Base-by-base conservation (phyloP, 2,797 vertebrate genomes). In the Syngnathus rostellatus region DNA sequence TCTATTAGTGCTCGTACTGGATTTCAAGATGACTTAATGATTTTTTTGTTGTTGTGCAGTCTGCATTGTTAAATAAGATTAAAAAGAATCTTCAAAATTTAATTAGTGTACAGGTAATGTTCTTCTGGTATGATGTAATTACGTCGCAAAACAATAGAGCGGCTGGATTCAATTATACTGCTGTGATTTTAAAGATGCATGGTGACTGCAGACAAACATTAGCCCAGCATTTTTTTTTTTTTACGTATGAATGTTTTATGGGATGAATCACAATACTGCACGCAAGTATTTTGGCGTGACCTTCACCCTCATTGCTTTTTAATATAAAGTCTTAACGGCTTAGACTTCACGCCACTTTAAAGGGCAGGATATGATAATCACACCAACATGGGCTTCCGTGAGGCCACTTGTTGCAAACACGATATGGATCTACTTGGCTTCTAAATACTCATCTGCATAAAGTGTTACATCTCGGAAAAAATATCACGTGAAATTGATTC, bases 301-400 rank as follows among this genome's bases (percentile, higher is more conserved):
- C 59, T 61, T 61, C 59, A 61, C 6, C 40, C n/a, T 41, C 59
- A 61, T 61, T 61, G 59, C 41, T 61, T 61, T 61, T 61, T 61
- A 61, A 61, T 61, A 61, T 21, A 40, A 61, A 21, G n/a, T 39
- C 38, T 61, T 61, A 61, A 61, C 6, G 39, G 59, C 59, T 61
- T 40, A 43, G 59, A 41, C 39, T 40, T 39, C 58, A 41, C 9
- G 10, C 23, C 39, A 41, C 59, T 23, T 61, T 39, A 41, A 61
- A 61, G 59, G 59, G 10, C 59, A 12, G 6, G 59, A 41, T 61
- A 41, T 61, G 39, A 41, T 61, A 61, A 61, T 61, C 39, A 43
- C 9, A n/a, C 40, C 6, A 41, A 61, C 39, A 61, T 5, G 39
- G 59, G 39, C 38, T 61, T 61, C 2, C 23, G 39, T 61, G 9